Evolutionary conservation across 2,888 invertebrate genomes (phyloP), one percentile per base, ranked within the genome.

Genomic region (Asteroscopus sphinx): DNA sequence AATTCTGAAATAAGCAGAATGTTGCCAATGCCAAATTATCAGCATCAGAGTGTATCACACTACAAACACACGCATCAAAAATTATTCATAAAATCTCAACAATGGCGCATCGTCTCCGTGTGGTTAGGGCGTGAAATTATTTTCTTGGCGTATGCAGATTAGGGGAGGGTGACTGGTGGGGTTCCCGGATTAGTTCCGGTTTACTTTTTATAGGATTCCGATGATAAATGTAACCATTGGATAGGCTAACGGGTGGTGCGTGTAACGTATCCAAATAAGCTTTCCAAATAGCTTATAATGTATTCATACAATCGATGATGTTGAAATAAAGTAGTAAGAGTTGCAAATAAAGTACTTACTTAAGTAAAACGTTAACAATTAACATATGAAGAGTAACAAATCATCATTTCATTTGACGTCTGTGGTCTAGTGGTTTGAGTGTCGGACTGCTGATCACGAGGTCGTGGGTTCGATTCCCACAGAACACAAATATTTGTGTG

Each of bases 101-200:
- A 90, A 87, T 86, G 77, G 80, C 68, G 75, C 76, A 77, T 81
- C 86, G 79, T 84, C 81, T 85, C 85, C 76, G 79, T 83, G 88
- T 77, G 85, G 89, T 81, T 83, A 87, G 87, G 88, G 93, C 93
- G 93, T 94, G 92, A 94, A 94, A 94, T 94, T 89, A 92, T 92
- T 90, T 92, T 92, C 91, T 92, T 90, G 88, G 88, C 85, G 91
- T 91, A 94, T 94, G 93, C 93, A 93, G 92, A 94, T 94, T 91
- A 88, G 84, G 85, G 81, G 82, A 83, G 87, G 87, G 87, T 79
- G 77, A 77, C 70, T 79, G 82, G 86, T 79, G 82, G 86, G 81
- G 80, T 74, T 76, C 81, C 73, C 54, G 86, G 90, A 92, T 93
- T 93, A 90, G 93, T 88, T 89, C 90, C 91, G 92, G 90, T 90